A percentile compares a stretch with the other conserved stretches of the same genome.
phyloP scores from a whole-genome alignment of 2,888 invertebrate genomes.

The Biston stratarius region DNA sequence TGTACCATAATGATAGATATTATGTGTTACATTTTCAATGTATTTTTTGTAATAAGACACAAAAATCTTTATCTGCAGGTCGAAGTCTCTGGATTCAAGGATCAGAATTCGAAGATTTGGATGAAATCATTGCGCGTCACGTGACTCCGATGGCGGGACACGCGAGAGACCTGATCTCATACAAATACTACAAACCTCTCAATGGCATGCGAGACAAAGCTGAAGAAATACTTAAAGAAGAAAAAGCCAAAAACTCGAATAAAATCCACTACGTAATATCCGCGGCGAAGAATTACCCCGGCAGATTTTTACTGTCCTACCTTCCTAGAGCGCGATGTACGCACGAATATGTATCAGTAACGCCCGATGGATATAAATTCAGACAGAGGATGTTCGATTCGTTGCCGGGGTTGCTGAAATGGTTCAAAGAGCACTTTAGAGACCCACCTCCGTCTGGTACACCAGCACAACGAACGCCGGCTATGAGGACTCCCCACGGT shows the following conservation, averaged over 20 bases:
- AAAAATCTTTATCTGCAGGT: conserved; percentile 56
- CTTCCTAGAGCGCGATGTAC: conserved; percentile 93
- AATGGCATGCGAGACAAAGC: conserved; percentile 94
- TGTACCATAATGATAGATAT: conserved; percentile 52
- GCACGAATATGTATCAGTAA: conserved; percentile 97
- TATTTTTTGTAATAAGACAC: background rate
- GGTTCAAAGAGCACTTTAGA: conserved; percentile 99
- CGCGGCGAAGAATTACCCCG: conserved; percentile 94
- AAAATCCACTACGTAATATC: conserved; percentile 96
- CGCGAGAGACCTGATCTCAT: conserved; percentile 95
- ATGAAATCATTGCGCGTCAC: conserved; percentile 99
- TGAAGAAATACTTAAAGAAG: conserved; percentile 94
- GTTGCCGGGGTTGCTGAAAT: conserved; percentile 91
- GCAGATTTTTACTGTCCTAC: conserved; percentile 97
- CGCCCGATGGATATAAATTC: conserved; percentile 97
- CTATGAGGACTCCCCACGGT: conserved; percentile 90
- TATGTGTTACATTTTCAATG: background rate
- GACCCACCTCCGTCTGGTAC: conserved; percentile 94
- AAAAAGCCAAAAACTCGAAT: conserved; percentile 94
- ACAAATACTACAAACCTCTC: conserved; percentile 95
- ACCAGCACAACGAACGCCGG: conserved; percentile 89
- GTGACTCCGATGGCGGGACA: conserved; percentile 98
- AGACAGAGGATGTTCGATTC: conserved; percentile 95
- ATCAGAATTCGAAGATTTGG: conserved; percentile 99
- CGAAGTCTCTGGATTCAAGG: conserved; percentile 93